Conservation (phyloP, 2,888 invertebrate species). For the Biston betularia region DNA sequence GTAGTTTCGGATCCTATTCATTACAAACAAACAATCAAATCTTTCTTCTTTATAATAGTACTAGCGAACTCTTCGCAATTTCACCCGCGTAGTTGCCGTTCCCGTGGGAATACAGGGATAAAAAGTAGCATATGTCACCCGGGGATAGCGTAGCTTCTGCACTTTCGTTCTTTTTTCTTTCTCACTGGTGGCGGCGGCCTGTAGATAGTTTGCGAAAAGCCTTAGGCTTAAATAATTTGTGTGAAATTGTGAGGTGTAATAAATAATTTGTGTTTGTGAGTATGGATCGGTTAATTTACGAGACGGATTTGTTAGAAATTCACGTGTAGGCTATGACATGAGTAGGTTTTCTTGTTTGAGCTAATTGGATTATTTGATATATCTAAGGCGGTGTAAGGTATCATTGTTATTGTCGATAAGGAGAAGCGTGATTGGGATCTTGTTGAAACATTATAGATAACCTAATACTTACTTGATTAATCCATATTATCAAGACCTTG, state of each 20-base stretch:
- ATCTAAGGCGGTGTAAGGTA: neutral
- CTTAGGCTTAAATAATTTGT: constrained; percentile 17
- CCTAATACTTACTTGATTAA: neutral
- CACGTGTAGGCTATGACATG: constrained; percentile 2
- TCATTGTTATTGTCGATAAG: neutral
- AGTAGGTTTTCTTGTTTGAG: neutral
- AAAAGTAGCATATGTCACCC: too few relatives aligned
- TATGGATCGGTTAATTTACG: constrained; percentile 10
- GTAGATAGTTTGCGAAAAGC: too few relatives aligned
- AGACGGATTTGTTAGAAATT: neutral
- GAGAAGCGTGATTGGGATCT: neutral
- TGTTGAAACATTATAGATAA: neutral
- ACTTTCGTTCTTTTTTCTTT: too few relatives aligned
- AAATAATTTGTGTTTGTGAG: constrained; percentile 5
- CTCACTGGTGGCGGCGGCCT: too few relatives aligned
- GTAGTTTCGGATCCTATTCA: too few relatives aligned
- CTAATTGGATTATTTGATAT: neutral
- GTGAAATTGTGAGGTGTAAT: constrained; percentile 17
- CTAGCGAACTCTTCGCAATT: too few relatives aligned
- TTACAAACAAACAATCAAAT: too few relatives aligned
- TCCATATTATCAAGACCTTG: too few relatives aligned
- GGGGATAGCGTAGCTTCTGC: too few relatives aligned
- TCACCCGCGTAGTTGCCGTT: too few relatives aligned
- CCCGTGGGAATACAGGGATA: too few relatives aligned
- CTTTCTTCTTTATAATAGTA: too few relatives aligned